Base-by-base conservation (phyloP, 1,140 invertebrate species). In the Hermetia illucens region DNA sequence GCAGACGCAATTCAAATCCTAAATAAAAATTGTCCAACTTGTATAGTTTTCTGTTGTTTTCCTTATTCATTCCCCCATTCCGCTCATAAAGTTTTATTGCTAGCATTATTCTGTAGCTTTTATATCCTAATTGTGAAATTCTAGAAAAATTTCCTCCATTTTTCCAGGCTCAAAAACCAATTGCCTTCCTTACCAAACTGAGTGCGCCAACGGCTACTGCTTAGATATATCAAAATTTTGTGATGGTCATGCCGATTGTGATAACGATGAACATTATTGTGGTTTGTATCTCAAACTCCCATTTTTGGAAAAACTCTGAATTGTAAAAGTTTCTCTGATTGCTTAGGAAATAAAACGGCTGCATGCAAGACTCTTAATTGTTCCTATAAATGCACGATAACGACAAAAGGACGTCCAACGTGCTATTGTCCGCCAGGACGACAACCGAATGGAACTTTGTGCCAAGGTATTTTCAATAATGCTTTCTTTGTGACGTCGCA, bases 221-320 rank as follows among this genome's bases (percentile, higher is more conserved):
- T 72, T 90, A 43, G 78, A 80, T 39, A 64, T 67, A 27, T 75
- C 70, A 16, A 87, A 82, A 74, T 68, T 77, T 30, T 89, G 85
- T 64, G 84, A 89, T 62, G 77, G 75, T 21, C 74, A 76, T 44
- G 58, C 70, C 38, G 83, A 89, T 62, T 89, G 84, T 65, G 75
- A 75, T 27, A 67, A 69, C 36, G 64, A 68, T 43, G 64, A 68
- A 36, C 65, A 70, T 47, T 63, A 70, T 45, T 58, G 65, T 55
- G 53, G 36, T 71, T 63, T 38, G 47, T 53, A 34, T n/a, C n/a
- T n/a, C n/a, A n/a, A n/a, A n/a, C n/a, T n/a, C n/a, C 49, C 57
- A 42, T 50, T 51, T 31, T 12, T 12, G 10, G 15, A 19, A 36
- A 12, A 10, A 18, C 13, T 38, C 15, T 9, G n/a, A 31, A 38